Evolutionary conservation across 2,113 vertebrate species (phyloP).

Genomic region (Podarcis cretensis): DNA sequence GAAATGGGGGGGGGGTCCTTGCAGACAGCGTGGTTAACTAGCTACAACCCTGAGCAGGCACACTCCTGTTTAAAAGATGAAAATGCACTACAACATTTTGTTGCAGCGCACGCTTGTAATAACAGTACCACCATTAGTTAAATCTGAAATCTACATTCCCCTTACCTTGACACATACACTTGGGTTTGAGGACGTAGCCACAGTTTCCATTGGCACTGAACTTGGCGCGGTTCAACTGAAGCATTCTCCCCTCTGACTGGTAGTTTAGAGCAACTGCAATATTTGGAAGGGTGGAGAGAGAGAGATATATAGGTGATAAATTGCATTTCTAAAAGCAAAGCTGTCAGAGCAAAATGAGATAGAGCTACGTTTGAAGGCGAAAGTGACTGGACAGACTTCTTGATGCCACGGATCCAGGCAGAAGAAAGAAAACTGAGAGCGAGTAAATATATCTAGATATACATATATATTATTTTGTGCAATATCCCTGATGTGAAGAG

Average conservation of each 20-base stretch:
- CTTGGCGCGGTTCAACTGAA: slow-evolving; percentile 96
- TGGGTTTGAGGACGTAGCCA: slow-evolving; percentile 95
- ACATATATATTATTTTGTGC: background rate
- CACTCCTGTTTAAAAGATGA: background rate
- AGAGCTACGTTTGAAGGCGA: background rate
- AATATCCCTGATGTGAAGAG: background rate
- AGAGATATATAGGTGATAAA: background rate
- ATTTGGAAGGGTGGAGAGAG: background rate
- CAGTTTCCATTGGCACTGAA: slow-evolving; percentile 94
- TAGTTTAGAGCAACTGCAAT: slow-evolving; percentile 94
- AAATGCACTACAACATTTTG: background rate
- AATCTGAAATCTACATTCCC: background rate
- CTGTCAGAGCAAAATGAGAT: background rate
- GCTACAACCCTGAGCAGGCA: background rate
- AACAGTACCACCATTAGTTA: fast-evolving
- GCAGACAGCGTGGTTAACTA: background rate
- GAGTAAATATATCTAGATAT: background rate
- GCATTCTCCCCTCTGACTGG: slow-evolving; percentile 94
- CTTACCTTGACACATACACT: slow-evolving; percentile 94
- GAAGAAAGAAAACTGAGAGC: background rate
- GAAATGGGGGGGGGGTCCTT: background rate
- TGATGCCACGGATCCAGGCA: background rate
- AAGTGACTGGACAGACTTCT: background rate
- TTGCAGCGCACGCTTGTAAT: background rate
- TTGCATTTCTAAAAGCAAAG: background rate